A percentile compares a stretch with the other conserved stretches of the same genome.
phyloP scores from a whole-genome alignment of 2,113 vertebrate species.

The Engystomops pustulosus region DNA sequence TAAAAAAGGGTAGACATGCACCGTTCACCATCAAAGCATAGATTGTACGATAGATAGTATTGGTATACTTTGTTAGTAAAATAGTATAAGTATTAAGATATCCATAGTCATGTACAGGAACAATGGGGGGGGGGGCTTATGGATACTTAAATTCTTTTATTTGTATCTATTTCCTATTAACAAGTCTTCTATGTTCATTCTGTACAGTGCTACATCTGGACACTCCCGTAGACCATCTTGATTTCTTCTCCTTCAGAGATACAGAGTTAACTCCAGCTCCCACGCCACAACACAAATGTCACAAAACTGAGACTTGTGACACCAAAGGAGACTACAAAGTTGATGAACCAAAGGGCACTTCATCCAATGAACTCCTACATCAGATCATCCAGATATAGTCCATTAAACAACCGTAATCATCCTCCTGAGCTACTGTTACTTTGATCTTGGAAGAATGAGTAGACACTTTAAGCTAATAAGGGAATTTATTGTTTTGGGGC shows the following conservation, averaged over 20 bases:
- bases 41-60: too few relatives aligned
- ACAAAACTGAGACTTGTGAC: neutral
- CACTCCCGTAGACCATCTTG: slow-evolving; percentile 59
- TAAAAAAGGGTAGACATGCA: too few relatives aligned
- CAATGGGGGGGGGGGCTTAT: too few relatives aligned
- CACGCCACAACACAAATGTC: slow-evolving; percentile 30
- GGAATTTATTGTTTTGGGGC: neutral
- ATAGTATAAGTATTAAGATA: too few relatives aligned
- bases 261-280: slow-evolving; percentile 36
- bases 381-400: slow-evolving; percentile 40
- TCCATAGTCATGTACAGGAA: too few relatives aligned
- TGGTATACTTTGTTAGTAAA: too few relatives aligned
- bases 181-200: neutral
- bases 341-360: neutral
- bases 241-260: slow-evolving; percentile 62
- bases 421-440: neutral
- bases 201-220: slow-evolving; percentile 61
- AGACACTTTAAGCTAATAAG: neutral
- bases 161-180: neutral
- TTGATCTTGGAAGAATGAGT: neutral
- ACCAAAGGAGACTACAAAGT: slow-evolving; percentile 1
- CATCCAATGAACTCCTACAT: slow-evolving; percentile 11
- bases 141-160: too few relatives aligned
- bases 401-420: slow-evolving; percentile 2
- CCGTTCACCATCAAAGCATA: too few relatives aligned